Base-by-base conservation (phyloP, 2,113 vertebrate genomes). In the Platycercus adscitus region DNA sequence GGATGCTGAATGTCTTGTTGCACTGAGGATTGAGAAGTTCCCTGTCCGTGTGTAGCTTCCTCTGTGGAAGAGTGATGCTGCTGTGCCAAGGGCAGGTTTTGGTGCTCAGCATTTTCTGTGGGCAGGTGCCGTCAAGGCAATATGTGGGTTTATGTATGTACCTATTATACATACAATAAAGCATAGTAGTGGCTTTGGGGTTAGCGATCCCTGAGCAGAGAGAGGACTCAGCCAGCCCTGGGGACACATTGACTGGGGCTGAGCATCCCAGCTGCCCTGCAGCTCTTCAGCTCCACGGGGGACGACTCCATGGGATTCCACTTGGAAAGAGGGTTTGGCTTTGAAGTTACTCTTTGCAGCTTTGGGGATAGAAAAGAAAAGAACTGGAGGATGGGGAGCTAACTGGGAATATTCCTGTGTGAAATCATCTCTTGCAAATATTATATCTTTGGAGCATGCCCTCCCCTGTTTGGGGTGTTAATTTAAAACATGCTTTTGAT, bases 121-220 rank as follows among this genome's bases (percentile, higher is more conserved):
- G 58, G 68, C 9, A 6, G 52, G 3, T 19, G 35, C 52, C 10
- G 17, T 31, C 17, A 2, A 33, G 63, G 35, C 53, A 17, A 10
- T 4, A 7, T 3, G 13, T 2, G 11, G 8, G 5, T 41, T 72
- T 29, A 1, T 5, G 0, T 6, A 3, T 3, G 50, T 7, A 16
- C 9, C 33, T 35, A 16, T 58, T 35, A 35, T 58, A 58, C 14
- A 24, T 35, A 35, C 9, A 35, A 4, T 0, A 3, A 50, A n/a
- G 33, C 1, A 0, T 0, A 1, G 33, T 4, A 72, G 29, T 20
- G 3, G 0, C 6, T 58, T 46, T 7, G 14, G 83, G 63, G 24
- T 29, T 24, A 14, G 44, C 3, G 49, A 14, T 73, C 33, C 47
- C 39, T 44, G 47, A 56, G 88, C 2, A 2, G 24, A 68, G 50